Evolutionary conservation across 2,888 invertebrate species (phyloP).

Genomic region (Eurois occulta): DNA sequence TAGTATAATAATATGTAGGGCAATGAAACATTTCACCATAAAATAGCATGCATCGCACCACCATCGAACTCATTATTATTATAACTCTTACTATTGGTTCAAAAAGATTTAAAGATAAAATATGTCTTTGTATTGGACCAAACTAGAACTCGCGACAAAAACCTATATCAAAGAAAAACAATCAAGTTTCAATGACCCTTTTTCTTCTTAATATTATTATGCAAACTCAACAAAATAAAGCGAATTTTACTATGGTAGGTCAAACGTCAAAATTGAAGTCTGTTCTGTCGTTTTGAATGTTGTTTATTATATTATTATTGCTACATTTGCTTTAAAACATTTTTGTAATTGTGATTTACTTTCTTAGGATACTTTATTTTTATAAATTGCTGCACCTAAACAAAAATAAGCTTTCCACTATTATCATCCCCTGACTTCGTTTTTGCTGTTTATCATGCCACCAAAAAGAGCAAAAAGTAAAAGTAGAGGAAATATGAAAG

Average conservation of each 20-base stretch:
- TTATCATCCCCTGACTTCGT: neutral
- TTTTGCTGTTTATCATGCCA: constrained; percentile 73
- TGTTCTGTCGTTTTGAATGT: neutral
- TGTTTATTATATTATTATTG: neutral
- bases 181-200: neutral
- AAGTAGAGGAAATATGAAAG: constrained; percentile 41
- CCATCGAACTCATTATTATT: too few relatives aligned
- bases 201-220: neutral
- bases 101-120: too few relatives aligned
- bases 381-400: neutral
- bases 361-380: neutral
- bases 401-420: neutral
- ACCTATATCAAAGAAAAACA: neutral
- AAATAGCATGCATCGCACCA: too few relatives aligned
- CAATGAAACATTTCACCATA: too few relatives aligned
- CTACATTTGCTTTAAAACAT: neutral
- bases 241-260: neutral
- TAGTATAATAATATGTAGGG: too few relatives aligned
- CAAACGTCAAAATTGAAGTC: neutral
- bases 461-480: constrained; percentile 78
- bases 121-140: neutral
- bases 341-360: neutral
- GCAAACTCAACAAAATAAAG: neutral
- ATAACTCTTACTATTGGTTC: neutral
- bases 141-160: neutral